These are phyloP conservation scores for Euwallacea similis DNA, from an alignment of 1,140 invertebrate genomes.

Conservation along the genomic window DNA sequence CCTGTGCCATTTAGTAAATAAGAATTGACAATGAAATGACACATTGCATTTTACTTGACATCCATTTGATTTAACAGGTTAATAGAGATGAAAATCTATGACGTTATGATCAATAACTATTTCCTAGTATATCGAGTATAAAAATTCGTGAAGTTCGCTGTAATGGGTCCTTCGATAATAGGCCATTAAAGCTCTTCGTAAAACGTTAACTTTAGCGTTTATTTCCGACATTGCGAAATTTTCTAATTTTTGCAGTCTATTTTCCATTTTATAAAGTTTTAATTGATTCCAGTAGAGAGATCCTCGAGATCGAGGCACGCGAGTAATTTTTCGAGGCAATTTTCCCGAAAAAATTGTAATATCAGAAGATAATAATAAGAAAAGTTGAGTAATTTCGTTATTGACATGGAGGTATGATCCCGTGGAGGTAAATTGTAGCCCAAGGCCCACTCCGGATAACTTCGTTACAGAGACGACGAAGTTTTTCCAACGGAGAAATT, in stretches of 20 bases:
- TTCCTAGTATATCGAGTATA: too few species aligned
- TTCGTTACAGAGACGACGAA: conserved; percentile 34
- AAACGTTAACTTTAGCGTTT: too few species aligned
- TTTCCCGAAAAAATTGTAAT: conserved; percentile 37
- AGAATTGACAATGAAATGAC: too few species aligned
- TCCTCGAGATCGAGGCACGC: conserved; percentile 19
- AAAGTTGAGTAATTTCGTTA: conserved; percentile 41
- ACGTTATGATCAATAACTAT: too few species aligned
- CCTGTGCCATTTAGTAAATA: too few species aligned
- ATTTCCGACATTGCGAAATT: too few species aligned
- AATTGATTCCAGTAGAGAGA: conserved; percentile 26
- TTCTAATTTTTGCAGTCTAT: conserved; percentile 12
- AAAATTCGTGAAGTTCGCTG: too few species aligned
- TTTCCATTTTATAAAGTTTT: conserved; percentile 33
- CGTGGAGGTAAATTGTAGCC: conserved; percentile 39
- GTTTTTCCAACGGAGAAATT: conserved; percentile 27
- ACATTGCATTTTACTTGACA: too few species aligned
- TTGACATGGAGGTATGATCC: conserved; percentile 40
- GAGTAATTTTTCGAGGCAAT: conserved; percentile 32
- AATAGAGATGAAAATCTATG: too few species aligned
- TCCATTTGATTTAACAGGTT: too few species aligned
- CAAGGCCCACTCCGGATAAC: conserved; percentile 32
- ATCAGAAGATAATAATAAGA: conserved; percentile 42
- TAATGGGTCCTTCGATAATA: too few species aligned
- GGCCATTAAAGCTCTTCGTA: too few species aligned